phyloP scores from a whole-genome alignment of 2,888 invertebrate species.

The Oscheius sp. region DNA sequence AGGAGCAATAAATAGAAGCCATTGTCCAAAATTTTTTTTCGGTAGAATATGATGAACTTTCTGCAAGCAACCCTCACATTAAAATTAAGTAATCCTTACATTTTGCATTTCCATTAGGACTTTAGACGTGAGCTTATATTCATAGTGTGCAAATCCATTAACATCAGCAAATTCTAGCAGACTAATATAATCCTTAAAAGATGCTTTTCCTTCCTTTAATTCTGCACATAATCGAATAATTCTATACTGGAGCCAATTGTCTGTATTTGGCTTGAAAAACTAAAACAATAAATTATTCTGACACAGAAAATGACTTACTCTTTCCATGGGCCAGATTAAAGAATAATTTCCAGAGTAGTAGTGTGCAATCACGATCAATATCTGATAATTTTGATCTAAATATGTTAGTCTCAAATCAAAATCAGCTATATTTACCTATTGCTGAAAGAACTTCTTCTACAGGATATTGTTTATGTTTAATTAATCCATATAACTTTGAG shows the following conservation, averaged over 20 bases:
- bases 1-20: constrained; percentile 3
- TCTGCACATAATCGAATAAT: background rate
- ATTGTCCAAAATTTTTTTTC: background rate
- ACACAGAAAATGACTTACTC: background rate
- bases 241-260: background rate
- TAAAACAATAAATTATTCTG: too few relatives aligned
- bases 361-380: background rate
- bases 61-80: too few relatives aligned
- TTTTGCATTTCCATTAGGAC: background rate
- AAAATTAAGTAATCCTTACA: background rate
- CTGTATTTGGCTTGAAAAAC: background rate
- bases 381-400: too few relatives aligned
- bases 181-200: background rate
- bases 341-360: background rate
- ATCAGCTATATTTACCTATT: too few relatives aligned
- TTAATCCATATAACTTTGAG: background rate
- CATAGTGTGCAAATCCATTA: background rate
- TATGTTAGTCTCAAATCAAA: too few relatives aligned
- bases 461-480: too few relatives aligned
- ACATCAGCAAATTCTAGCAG: background rate
- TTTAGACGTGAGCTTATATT: background rate
- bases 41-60: background rate
- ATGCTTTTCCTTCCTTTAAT: background rate
- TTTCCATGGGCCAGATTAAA: background rate
- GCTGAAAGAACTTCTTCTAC: too few relatives aligned